Conservation (phyloP, 2,797 vertebrate species). For the Lagorchestes hirsutus region DNA sequence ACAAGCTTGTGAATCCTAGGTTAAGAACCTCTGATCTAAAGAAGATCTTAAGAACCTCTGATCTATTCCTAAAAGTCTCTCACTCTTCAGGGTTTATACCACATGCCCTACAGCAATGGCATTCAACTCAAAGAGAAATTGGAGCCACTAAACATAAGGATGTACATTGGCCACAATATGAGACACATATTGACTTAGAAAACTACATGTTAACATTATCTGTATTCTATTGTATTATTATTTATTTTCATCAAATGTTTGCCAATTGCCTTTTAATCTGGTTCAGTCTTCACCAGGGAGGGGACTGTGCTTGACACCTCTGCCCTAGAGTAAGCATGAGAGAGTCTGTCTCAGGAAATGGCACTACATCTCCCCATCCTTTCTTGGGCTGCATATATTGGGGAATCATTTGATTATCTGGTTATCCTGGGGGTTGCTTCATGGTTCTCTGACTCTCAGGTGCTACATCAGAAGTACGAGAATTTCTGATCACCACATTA, state of each 20-base stretch:
- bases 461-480: neutral
- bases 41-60: neutral
- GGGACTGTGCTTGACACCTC: neutral
- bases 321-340: neutral
- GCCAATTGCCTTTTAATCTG: neutral
- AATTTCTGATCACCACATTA: neutral
- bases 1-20: neutral
- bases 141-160: neutral
- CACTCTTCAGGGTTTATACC: neutral
- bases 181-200: neutral
- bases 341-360: neutral
- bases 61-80: neutral
- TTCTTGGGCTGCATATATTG: neutral
- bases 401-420: neutral
- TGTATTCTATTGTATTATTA: neutral
- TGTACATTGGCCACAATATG: neutral
- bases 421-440: neutral
- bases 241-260: neutral
- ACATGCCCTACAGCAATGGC: neutral
- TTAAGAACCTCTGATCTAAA: neutral
- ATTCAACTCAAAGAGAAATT: neutral
- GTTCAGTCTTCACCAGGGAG: neutral
- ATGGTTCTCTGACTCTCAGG: neutral
- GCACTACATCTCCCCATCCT: neutral
- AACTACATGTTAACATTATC: neutral